Evolutionary conservation across 2,113 vertebrate genomes (phyloP).

Genomic region (Meriones unguiculatus): DNA sequence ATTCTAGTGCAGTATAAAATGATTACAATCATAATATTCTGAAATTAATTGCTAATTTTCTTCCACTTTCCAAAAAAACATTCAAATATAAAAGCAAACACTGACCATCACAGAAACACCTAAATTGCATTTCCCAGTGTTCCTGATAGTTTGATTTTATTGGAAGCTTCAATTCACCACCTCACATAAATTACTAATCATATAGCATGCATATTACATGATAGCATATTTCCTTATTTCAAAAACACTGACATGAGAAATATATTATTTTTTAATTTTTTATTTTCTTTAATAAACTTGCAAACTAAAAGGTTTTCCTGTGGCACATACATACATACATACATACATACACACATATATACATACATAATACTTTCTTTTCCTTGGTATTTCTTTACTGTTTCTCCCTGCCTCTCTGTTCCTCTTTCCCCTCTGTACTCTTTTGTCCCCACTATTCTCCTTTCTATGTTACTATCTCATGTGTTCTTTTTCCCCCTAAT

Average conservation of each 20-base stretch:
- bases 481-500: too few species aligned
- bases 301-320: not conserved
- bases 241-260: not conserved
- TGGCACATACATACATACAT: too few species aligned
- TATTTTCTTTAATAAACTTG: not conserved
- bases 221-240: not conserved
- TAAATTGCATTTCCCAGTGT: not conserved
- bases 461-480: not conserved
- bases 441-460: not conserved
- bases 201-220: not conserved
- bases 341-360: too few species aligned
- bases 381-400: too few species aligned
- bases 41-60: slow-evolving; percentile 43
- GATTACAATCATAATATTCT: not conserved
- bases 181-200: not conserved
- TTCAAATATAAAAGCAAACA: slow-evolving; percentile 29
- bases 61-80: not conserved
- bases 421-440: not conserved
- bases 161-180: not conserved
- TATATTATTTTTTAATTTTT: not conserved
- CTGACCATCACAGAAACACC: not conserved
- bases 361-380: not conserved
- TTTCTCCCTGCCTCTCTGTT: not conserved
- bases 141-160: not conserved
- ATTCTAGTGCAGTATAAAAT: not conserved